Evolutionary conservation across 2,888 invertebrate species (phyloP).

Genomic region (Ichneumoninae sp.): DNA sequence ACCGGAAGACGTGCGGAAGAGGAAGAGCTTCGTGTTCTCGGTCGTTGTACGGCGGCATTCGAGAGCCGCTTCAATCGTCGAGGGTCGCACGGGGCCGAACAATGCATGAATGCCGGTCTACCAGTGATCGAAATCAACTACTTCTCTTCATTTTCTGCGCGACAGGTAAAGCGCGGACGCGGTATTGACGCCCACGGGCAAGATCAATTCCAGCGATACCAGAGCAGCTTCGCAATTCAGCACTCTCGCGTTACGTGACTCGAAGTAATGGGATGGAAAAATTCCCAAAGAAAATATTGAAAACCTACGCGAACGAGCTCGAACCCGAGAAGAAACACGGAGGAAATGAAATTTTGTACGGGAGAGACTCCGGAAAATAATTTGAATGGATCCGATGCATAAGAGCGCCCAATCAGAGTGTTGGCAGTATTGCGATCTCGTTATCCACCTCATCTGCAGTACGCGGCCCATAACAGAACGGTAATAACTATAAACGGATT

Average conservation of each 20-base stretch:
- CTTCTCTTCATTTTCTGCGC: constrained; percentile 32
- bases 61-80: constrained; percentile 39
- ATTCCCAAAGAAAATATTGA: not conserved
- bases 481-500: constrained; percentile 32
- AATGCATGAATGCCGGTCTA: constrained; percentile 55
- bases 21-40: constrained; percentile 47
- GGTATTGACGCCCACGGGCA: not conserved
- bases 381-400: not conserved
- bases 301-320: not conserved
- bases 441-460: constrained; percentile 42
- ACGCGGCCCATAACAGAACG: not conserved
- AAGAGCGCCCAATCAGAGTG: not conserved
- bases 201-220: not conserved
- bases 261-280: not conserved
- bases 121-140: constrained; percentile 52
- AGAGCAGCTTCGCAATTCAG: not conserved
- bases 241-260: constrained; percentile 9
- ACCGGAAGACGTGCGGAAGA: constrained; percentile 55
- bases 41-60: constrained; percentile 36
- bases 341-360: not conserved
- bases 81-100: constrained; percentile 59
- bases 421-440: not conserved
- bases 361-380: not conserved
- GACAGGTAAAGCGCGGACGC: constrained; percentile 3
- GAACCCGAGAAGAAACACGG: not conserved